phyloP scores from a whole-genome alignment of 2,888 invertebrate genomes.

The Gonocerus acuteangulatus region DNA sequence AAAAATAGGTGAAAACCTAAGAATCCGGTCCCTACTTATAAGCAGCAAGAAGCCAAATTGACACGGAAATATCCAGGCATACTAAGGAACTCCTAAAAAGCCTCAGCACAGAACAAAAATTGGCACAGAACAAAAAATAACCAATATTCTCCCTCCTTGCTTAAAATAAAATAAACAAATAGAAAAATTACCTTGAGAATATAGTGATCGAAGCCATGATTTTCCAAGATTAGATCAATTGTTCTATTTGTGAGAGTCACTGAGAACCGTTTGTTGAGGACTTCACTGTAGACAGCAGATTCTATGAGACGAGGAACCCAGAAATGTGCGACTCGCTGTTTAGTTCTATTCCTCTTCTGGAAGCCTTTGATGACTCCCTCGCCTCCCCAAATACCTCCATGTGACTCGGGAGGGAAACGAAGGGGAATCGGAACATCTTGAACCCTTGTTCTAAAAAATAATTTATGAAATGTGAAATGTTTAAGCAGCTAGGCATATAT shows the following conservation, averaged over 20 bases:
- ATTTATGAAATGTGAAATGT: too few relatives aligned
- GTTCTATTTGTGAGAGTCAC: slow-evolving; percentile 78
- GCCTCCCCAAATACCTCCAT: slow-evolving; percentile 91
- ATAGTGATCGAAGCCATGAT: slow-evolving; percentile 91
- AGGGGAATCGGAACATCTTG: slow-evolving; percentile 71
- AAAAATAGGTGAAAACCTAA: too few relatives aligned
- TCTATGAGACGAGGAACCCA: slow-evolving; percentile 79
- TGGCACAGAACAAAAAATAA: too few relatives aligned
- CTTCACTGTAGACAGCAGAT: slow-evolving; percentile 80
- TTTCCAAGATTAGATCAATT: slow-evolving; percentile 73
- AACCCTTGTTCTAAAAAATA: slow-evolving; percentile 50
- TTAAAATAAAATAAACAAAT: too few relatives aligned
- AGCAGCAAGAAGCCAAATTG: too few relatives aligned
- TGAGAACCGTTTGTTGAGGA: slow-evolving; percentile 75
- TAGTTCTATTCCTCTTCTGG: slow-evolving; percentile 48
- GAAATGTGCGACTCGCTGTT: slow-evolving; percentile 66
- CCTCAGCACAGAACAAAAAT: too few relatives aligned
- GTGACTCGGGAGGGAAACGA: slow-evolving; percentile 66
- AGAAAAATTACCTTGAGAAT: slow-evolving; percentile 70
- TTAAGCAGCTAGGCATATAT: too few relatives aligned
- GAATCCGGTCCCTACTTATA: too few relatives aligned
- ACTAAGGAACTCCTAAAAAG: too few relatives aligned
- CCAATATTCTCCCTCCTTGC: too few relatives aligned
- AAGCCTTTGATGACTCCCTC: slow-evolving; percentile 89
- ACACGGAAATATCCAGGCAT: too few relatives aligned